These are phyloP conservation scores for Capromys pilorides DNA, from an alignment of 2,797 vertebrate genomes.

Conservation along the genomic window DNA sequence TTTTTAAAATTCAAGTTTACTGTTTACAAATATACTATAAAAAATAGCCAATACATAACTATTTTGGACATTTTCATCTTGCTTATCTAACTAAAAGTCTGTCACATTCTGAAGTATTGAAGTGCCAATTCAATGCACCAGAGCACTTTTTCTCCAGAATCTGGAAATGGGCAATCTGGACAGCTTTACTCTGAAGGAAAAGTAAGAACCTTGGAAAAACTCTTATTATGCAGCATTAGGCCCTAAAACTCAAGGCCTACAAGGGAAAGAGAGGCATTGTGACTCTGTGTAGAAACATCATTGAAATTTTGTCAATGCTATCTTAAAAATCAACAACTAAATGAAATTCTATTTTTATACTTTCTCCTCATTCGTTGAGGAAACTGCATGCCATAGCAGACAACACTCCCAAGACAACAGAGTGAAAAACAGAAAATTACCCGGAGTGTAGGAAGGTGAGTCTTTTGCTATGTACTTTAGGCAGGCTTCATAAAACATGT, in stretches of 20 bases:
- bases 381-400: constrained; percentile 48
- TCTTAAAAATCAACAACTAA: constrained; percentile 2
- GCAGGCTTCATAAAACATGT: constrained; percentile 57
- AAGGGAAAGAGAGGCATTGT: neutral
- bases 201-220: constrained; percentile 2
- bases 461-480: neutral
- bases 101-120: constrained; percentile 37
- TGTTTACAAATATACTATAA: constrained; percentile 46
- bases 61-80: constrained; percentile 56
- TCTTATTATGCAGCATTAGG: neutral
- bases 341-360: constrained; percentile 9
- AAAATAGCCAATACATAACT: constrained; percentile 59
- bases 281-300: neutral
- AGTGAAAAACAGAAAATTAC: constrained; percentile 22
- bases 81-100: constrained; percentile 17
- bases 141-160: constrained; percentile 40
- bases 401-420: constrained; percentile 18
- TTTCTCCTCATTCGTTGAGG: constrained; percentile 13
- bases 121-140: neutral
- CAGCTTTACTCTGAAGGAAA: constrained; percentile 11
- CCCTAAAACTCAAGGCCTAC: neutral
- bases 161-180: neutral
- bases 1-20: constrained; percentile 54
- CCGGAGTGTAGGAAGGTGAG: neutral
- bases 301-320: constrained; percentile 12